Evolutionary conservation across 1,140 invertebrate genomes (phyloP).

Genomic region (Acyrthosiphon pisum): DNA sequence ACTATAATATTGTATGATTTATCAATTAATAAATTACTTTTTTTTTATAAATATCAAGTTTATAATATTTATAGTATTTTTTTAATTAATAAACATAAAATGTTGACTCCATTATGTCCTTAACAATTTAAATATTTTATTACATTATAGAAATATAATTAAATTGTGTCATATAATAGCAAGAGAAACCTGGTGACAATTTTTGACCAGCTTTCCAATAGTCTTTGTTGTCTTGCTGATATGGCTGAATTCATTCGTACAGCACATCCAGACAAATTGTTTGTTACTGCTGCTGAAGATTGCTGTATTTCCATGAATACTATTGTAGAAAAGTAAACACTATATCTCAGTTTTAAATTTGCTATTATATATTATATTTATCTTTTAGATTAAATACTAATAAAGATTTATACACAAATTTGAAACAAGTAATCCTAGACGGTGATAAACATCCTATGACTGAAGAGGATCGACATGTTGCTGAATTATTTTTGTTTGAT

Average conservation of each 20-base stretch:
- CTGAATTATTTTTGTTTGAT: conserved; percentile 90
- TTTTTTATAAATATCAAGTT: neutral
- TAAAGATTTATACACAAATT: conserved; percentile 77
- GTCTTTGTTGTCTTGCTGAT: conserved; percentile 93
- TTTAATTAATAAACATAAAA: neutral
- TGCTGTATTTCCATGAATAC: conserved; percentile 86
- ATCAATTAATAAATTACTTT: neutral
- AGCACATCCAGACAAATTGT: conserved; percentile 82
- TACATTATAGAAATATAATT: conserved; percentile 6
- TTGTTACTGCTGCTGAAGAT: conserved; percentile 80
- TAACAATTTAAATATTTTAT: neutral
- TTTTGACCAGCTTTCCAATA: conserved; percentile 94
- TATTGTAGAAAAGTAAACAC: conserved; percentile 84
- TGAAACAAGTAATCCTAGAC: conserved; percentile 73
- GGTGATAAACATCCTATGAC: conserved; percentile 76
- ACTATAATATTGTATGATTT: no score
- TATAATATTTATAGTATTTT: neutral
- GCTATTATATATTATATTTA: conserved; percentile 18
- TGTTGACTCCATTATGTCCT: neutral
- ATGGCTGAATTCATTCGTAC: conserved; percentile 93
- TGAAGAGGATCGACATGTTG: conserved; percentile 83
- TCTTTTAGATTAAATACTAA: conserved; percentile 85
- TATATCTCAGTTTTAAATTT: neutral
- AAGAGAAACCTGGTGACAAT: conserved; percentile 81
- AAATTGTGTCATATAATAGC: conserved; percentile 61